Evolutionary conservation across 2,888 invertebrate genomes (phyloP), one percentile per base, ranked within the genome.

Genomic region (Apamea monoglypha): DNA sequence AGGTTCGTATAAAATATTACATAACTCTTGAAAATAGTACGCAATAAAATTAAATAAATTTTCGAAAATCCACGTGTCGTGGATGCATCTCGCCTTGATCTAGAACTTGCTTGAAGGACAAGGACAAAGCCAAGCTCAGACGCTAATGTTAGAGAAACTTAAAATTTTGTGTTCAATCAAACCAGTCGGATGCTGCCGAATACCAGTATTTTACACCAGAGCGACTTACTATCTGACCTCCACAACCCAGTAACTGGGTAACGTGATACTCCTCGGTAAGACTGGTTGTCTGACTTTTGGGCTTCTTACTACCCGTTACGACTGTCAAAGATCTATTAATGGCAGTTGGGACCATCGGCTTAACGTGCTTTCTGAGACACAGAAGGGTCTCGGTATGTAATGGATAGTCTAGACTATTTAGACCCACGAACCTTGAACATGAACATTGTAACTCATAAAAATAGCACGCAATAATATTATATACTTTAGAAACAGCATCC

Each of bases 91-190:
- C 8, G 56, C 69, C 77, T 44, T 76, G 80, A 79, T 69, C 79
- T 67, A 78, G 74, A 78, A 77, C 85, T 78, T 53, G 56, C n/a
- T 67, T 29, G 59, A 78, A 85, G 76, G 86, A 59, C 80, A 85
- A 86, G 78, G 86, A 56, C 77, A 32, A 59, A 40, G 44, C 29
- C 16, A 32, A 74, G 53, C 64, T 64, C 64, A 47, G 47, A 84
- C 66, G 82, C 59, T 85, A 82, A 67, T 64, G 75, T 69, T 16
- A 64, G 25, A 76, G 73, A 56, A 67, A 67, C 47, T 63, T 71
- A 56, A 64, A 67, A 71, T 40, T 63, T 63, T 16, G 56, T 70
- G 47, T 61, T n/a, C 29, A n/a, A 61, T 61, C 59, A 61, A 16
- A 14, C 29, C 16, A 59, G 59, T 59, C 16, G n/a, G 7, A 29